A percentile compares a stretch with the other conserved stretches of the same genome.
phyloP scores from a whole-genome alignment of 2,113 vertebrate genomes.

The Scomber scombrus region DNA sequence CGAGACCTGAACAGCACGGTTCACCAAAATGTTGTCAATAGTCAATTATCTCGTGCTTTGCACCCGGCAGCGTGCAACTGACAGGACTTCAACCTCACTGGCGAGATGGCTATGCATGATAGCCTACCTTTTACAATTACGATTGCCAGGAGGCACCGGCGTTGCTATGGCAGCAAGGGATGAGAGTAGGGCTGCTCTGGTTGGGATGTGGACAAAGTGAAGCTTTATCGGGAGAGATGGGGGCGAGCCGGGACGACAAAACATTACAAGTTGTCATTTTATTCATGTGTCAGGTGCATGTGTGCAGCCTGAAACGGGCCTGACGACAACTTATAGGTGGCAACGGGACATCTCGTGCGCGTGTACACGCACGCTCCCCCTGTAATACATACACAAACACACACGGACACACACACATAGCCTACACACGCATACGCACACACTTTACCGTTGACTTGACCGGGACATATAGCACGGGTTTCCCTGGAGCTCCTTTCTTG shows the following conservation, averaged over 20 bases:
- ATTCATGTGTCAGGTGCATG: conserved; percentile 49
- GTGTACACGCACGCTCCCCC: neutral
- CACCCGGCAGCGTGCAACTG: conserved; percentile 42
- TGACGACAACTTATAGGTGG: conserved; percentile 65
- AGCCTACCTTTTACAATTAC: conserved; percentile 74
- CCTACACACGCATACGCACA: conserved; percentile 49
- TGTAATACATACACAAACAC: neutral
- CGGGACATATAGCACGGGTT: conserved; percentile 94
- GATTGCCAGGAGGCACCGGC: conserved; percentile 83
- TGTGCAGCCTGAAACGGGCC: conserved; percentile 36
- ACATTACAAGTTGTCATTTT: conserved; percentile 68
- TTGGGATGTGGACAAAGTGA: conserved; percentile 81
- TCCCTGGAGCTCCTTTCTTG: conserved; percentile 89
- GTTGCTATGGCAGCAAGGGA: conserved; percentile 88
- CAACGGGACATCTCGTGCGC: conserved; percentile 69
- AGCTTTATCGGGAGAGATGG: conserved; percentile 54
- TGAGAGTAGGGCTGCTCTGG: conserved; percentile 81
- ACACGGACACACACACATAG: conserved; percentile 8
- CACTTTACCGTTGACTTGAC: conserved; percentile 94
- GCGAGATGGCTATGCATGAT: conserved; percentile 64
- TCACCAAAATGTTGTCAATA: conserved; percentile 55
- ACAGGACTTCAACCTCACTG: conserved; percentile 72
- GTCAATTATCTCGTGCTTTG: conserved; percentile 47
- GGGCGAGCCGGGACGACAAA: conserved; percentile 63
- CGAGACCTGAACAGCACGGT: conserved; percentile 31